These are phyloP conservation scores for Atethmia centrago DNA, from an alignment of 2,888 invertebrate genomes.

Conservation along the genomic window DNA sequence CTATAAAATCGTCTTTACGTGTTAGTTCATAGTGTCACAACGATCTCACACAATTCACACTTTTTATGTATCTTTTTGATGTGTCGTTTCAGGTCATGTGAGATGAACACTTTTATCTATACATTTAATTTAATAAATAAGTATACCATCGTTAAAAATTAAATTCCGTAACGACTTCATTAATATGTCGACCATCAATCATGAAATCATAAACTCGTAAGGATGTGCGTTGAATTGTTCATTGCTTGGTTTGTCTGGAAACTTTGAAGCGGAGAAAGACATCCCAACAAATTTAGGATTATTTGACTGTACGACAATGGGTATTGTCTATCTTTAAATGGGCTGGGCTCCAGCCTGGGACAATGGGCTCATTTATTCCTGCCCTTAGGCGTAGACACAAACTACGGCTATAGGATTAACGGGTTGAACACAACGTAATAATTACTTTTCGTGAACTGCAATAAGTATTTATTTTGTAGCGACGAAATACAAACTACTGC, in stretches of 20 bases:
- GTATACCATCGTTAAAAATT: neutral
- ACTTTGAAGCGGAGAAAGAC: slow-evolving; percentile 79
- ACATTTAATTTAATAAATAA: slow-evolving; percentile 21
- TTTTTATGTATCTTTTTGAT: slow-evolving; percentile 73
- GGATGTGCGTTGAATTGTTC: slow-evolving; percentile 68
- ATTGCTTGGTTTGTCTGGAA: slow-evolving; percentile 75
- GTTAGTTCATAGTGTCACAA: slow-evolving; percentile 75
- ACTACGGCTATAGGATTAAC: slow-evolving; percentile 81
- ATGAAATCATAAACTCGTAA: slow-evolving; percentile 64
- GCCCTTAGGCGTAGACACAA: slow-evolving; percentile 84
- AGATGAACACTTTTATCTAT: slow-evolving; percentile 20
- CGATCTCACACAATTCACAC: slow-evolving; percentile 75
- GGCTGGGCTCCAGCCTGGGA: slow-evolving; percentile 80
- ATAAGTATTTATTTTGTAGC: slow-evolving; percentile 57
- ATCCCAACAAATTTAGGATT: slow-evolving; percentile 84
- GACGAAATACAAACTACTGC: slow-evolving; percentile 29
- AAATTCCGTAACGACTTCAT: slow-evolving; percentile 40
- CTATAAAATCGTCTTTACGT: slow-evolving; percentile 80
- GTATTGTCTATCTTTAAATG: slow-evolving; percentile 87
- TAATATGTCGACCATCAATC: slow-evolving; percentile 58
- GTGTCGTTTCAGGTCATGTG: slow-evolving; percentile 34
- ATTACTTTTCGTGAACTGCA: slow-evolving; percentile 76
- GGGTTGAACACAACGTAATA: slow-evolving; percentile 81
- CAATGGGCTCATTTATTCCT: slow-evolving; percentile 87
- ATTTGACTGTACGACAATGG: slow-evolving; percentile 84